Percentiles rank a stretch among this genome's conserved stretches.
Evolutionary conservation across 2,113 vertebrate genomes (phyloP).

Genomic region (Catagonus wagneri): DNA sequence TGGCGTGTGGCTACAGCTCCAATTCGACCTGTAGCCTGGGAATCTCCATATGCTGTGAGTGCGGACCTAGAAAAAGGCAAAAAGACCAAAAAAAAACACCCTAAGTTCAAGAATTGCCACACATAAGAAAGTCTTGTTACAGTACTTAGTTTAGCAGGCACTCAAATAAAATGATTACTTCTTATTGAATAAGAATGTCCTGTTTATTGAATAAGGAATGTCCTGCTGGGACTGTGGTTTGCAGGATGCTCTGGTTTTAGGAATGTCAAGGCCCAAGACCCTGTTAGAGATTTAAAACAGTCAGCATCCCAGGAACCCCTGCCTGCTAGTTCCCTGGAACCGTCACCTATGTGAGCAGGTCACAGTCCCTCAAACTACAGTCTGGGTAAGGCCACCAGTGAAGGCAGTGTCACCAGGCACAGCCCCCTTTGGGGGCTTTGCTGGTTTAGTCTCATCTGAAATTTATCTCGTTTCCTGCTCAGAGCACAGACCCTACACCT

Average conservation of each 20-base stretch:
- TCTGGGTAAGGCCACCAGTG: neutral
- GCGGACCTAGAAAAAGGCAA: no score
- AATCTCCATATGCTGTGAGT: no score
- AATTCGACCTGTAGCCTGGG: no score
- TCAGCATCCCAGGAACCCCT: neutral
- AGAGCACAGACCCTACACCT: neutral
- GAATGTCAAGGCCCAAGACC: neutral
- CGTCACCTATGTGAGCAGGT: neutral
- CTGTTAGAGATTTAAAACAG: neutral
- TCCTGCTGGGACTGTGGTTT: neutral
- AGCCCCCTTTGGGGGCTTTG: neutral
- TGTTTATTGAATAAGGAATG: no score
- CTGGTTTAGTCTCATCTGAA: neutral
- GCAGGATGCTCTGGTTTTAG: neutral
- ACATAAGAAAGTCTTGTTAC: neutral
- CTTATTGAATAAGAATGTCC: no score
- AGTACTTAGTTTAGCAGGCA: neutral
- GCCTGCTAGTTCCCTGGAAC: neutral
- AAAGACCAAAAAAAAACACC: no score
- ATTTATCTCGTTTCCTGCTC: neutral
- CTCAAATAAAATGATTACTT: neutral
- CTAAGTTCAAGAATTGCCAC: neutral
- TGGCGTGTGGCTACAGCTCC: no score
- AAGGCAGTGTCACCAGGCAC: neutral
- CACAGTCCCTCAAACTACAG: neutral